phyloP scores from a whole-genome alignment of 1,140 invertebrate species.

The Calycopis cecrops region DNA sequence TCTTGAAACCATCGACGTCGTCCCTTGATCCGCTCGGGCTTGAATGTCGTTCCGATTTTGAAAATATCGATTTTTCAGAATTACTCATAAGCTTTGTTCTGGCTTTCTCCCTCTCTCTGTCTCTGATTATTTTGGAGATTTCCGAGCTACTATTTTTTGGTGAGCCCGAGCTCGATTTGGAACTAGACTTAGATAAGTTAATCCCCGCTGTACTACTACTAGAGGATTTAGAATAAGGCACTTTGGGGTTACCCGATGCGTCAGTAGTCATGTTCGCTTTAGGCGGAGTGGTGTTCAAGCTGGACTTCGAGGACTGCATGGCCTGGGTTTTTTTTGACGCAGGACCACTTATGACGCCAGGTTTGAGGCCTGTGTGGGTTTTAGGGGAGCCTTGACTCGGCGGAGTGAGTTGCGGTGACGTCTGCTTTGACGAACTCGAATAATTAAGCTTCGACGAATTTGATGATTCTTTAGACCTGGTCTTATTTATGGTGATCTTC shows the following conservation, averaged over 20 bases:
- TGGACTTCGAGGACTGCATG: constrained; percentile 70
- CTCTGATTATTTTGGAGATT: constrained; percentile 65
- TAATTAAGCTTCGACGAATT: constrained; percentile 65
- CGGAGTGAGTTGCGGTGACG: constrained; percentile 66
- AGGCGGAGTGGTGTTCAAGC: constrained; percentile 54
- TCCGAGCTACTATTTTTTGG: constrained; percentile 69
- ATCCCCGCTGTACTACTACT: constrained; percentile 75
- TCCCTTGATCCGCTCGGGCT: constrained; percentile 78
- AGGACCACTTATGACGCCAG: constrained; percentile 87
- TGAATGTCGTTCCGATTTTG: constrained; percentile 79
- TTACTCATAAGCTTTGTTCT: constrained; percentile 70
- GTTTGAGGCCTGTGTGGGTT: constrained; percentile 88
- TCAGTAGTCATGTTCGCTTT: constrained; percentile 63
- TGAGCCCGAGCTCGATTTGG: constrained; percentile 68
- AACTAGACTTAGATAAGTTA: constrained; percentile 72
- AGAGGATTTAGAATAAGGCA: constrained; percentile 76
- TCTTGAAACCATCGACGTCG: constrained; percentile 76
- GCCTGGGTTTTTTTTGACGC: constrained; percentile 85
- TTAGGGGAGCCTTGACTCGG: constrained; percentile 81
- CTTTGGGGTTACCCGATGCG: constrained; percentile 59
- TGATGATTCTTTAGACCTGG: constrained; percentile 81
- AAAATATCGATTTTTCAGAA: constrained; percentile 80
- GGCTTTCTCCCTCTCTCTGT: constrained; percentile 63
- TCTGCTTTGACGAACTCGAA: constrained; percentile 62
- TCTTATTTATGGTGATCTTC: constrained; percentile 93